Evolutionary conservation across 2,888 invertebrate genomes (phyloP).

Genomic region (Plagiodera versicolora): DNA sequence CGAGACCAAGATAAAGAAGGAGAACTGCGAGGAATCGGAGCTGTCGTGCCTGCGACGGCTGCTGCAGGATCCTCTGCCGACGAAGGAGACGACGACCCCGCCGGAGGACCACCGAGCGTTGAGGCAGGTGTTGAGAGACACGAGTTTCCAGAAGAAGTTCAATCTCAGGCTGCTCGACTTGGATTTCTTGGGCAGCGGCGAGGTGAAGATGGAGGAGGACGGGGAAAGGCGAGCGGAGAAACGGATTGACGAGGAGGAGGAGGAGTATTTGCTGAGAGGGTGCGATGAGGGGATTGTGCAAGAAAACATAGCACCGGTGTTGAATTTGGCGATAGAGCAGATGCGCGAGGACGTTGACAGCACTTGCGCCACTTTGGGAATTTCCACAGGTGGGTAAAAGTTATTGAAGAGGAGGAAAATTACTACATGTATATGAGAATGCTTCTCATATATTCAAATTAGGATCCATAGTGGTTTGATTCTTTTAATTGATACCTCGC

Average conservation of each 20-base stretch:
- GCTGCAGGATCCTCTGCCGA: too few relatives aligned
- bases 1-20: too few relatives aligned
- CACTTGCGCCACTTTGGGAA: conserved; percentile 82
- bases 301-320: conserved; percentile 79
- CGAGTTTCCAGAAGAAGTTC: conserved; percentile 81
- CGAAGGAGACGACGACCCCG: too few relatives aligned
- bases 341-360: conserved; percentile 83
- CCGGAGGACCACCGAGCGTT: conserved; percentile 74
- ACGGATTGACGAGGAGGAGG: too few relatives aligned
- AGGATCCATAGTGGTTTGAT: too few relatives aligned
- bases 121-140: conserved; percentile 80
- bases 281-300: conserved; percentile 63
- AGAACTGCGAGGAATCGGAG: too few relatives aligned
- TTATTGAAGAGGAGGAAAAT: too few relatives aligned
- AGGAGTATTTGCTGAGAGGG: conserved; percentile 49
- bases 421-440: too few relatives aligned
- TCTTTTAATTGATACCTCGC: too few relatives aligned
- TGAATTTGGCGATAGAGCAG: conserved; percentile 84
- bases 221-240: too few relatives aligned
- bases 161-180: conserved; percentile 79
- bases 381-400: conserved; percentile 88
- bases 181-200: conserved; percentile 56
- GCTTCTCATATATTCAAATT: too few relatives aligned
- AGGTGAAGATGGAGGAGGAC: conserved; percentile 70
- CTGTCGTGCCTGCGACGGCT: too few relatives aligned